Conservation (phyloP, 35 echinoderm and acorn worm genomes). For the Heliocidaris tuberculata region DNA sequence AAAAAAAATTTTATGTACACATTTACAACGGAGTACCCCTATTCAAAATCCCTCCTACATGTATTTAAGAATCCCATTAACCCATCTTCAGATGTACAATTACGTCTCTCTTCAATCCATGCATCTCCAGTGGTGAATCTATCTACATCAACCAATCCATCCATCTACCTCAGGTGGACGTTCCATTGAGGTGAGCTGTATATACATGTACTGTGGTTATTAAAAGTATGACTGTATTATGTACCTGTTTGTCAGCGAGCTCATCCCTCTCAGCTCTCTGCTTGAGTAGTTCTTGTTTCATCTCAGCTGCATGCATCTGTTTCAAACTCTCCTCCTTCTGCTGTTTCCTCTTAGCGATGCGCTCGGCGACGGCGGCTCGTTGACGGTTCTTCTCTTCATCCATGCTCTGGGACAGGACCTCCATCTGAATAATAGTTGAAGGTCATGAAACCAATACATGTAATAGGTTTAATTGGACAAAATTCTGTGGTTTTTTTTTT, state of each 20-base stretch:
- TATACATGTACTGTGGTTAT: too few species aligned
- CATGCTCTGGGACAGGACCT: constrained; percentile 68
- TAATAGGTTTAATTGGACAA: neutral
- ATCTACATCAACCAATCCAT: too few species aligned
- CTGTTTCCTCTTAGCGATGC: constrained; percentile 67
- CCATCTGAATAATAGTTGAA: constrained; percentile 60
- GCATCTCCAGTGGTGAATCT: too few species aligned
- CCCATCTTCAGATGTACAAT: too few species aligned
- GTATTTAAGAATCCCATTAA: too few species aligned
- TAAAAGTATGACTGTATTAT: neutral
- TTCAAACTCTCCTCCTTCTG: constrained; percentile 69
- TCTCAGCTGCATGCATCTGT: constrained; percentile 71
- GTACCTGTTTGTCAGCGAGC: constrained; percentile 73
- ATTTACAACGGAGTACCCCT: too few species aligned
- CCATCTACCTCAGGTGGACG: too few species aligned
- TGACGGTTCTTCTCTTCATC: constrained; percentile 82
- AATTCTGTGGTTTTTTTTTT: neutral
- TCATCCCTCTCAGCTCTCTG: constrained; percentile 77
- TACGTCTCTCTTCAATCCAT: too few species aligned
- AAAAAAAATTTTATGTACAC: too few species aligned
- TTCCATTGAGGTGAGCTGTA: too few species aligned
- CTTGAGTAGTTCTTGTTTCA: constrained; percentile 71
- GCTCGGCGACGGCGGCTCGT: constrained; percentile 65
- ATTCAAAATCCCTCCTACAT: too few species aligned
- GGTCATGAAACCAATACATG: neutral